Conservation (phyloP, 2,797 vertebrate genomes). For the Semotilus atromaculatus region DNA sequence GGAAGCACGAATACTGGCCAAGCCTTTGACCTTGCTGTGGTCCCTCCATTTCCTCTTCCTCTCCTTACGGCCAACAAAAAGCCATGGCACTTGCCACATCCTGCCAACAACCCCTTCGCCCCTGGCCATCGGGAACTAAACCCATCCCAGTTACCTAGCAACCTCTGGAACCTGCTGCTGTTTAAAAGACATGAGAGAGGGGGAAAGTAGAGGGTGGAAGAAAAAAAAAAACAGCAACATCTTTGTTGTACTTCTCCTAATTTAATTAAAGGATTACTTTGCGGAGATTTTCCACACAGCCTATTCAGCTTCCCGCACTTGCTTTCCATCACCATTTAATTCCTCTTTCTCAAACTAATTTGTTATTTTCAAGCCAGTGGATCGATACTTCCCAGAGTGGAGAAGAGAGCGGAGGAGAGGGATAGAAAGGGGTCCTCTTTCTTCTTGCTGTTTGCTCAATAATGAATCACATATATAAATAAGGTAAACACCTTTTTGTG, state of each 20-base stretch:
- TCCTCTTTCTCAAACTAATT: slow-evolving; percentile 61
- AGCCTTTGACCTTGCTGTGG: slow-evolving; percentile 32
- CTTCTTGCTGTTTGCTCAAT: slow-evolving; percentile 73
- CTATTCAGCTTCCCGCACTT: slow-evolving; percentile 62
- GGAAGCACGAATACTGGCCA: slow-evolving; percentile 15
- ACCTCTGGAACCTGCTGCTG: slow-evolving; percentile 58
- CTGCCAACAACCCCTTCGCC: slow-evolving; percentile 49
- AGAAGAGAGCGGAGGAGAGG: slow-evolving; percentile 61
- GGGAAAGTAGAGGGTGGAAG: slow-evolving; percentile 46
- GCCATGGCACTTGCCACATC: slow-evolving; percentile 37
- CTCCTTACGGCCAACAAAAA: slow-evolving; percentile 39
- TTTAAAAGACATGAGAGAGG: slow-evolving; percentile 33
- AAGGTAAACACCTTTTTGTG: slow-evolving; percentile 71
- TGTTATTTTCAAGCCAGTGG: slow-evolving; percentile 73
- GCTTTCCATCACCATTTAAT: slow-evolving; percentile 66
- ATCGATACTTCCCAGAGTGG: slow-evolving; percentile 74
- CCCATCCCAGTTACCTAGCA: slow-evolving; percentile 67
- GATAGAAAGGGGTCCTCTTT: slow-evolving; percentile 59
- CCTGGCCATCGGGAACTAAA: slow-evolving; percentile 45
- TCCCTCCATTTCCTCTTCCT: slow-evolving; percentile 37
- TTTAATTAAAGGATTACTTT: slow-evolving; percentile 67
- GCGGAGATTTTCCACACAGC: slow-evolving; percentile 66
- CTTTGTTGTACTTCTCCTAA: slow-evolving; percentile 60
- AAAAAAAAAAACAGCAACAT: slow-evolving; percentile 40
- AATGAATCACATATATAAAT: slow-evolving; percentile 67